Evolutionary conservation across 2,888 invertebrate species (phyloP), one percentile per base, ranked within the genome.

Genomic region (Tenthredo livida): DNA sequence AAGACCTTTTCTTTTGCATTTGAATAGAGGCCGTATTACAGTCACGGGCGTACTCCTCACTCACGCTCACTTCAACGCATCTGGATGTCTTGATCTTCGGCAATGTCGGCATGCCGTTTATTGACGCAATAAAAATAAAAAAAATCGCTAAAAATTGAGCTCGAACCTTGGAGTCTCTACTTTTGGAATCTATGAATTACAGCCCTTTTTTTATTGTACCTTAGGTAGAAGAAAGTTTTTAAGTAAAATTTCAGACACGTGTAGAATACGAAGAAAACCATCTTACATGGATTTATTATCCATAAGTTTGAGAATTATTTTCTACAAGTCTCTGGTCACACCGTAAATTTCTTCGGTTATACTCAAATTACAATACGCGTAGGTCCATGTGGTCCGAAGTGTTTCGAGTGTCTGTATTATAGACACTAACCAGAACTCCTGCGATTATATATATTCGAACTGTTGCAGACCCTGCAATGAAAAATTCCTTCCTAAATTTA

Each of bases 1-100:
- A 33, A 67, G 33, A 33, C 67, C 15, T 21, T 67, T 67, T 33
- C 21, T 43, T 73, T 73, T 73, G 0, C 73, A 73, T 73, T 73
- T 73, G 73, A 73, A 73, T 73, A 43, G 40, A 73, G 73, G 73
- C 40, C 43, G 47, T 54, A 54, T 54, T n/a, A 54, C n/a, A 7
- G 17, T 54, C 54, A 7, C 61, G 21, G 61, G 61, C 25, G 25
- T 21, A 25, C 61, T 54, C 12, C 40, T 40, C 10, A 12, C 25
- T 61, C 61, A 61, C 25, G 25, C 25, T 61, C 25, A 25, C 21
- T 25, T 67, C 33, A 0, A 67, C 33, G 17, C 67, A 33, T 67
- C 67, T 67, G 29, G 33, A 33, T 33, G 15, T 17, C 47, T 47
- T 3, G 47, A 47, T 67, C 61, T 21, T 9, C 25, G 21, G 54